Percentiles rank a stretch among this genome's conserved stretches.
Evolutionary conservation across 2,113 vertebrate genomes (phyloP).

Genomic region (Oncorhynchus kisutch): DNA sequence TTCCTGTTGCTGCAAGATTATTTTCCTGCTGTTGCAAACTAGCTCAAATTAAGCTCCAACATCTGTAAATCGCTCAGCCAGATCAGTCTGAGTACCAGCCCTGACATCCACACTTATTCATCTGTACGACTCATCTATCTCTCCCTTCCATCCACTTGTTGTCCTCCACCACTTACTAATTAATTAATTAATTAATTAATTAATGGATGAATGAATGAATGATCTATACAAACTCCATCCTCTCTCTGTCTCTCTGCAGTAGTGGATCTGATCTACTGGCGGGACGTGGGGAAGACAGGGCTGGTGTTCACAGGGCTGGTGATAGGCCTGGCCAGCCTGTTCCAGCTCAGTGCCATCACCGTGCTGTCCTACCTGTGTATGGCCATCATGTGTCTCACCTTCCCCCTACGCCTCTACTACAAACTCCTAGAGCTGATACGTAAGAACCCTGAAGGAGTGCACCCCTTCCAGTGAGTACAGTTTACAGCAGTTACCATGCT

Average conservation of each 20-base stretch:
- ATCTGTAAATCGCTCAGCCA: neutral
- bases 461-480: slow-evolving; percentile 83
- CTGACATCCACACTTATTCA: too few relatives aligned
- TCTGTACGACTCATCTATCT: too few relatives aligned
- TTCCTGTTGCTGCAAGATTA: too few relatives aligned
- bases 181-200: too few relatives aligned
- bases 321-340: slow-evolving; percentile 80
- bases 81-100: neutral
- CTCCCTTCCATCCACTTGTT: too few relatives aligned
- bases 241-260: slow-evolving; percentile 51
- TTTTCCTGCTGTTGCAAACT: neutral
- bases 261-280: slow-evolving; percentile 86
- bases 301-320: slow-evolving; percentile 81
- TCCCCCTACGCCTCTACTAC: slow-evolving; percentile 80
- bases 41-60: neutral
- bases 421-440: slow-evolving; percentile 76
- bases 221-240: too few relatives aligned
- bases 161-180: too few relatives aligned
- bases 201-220: too few relatives aligned
- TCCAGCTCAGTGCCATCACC: slow-evolving; percentile 83
- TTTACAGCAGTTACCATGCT: neutral
- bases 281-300: slow-evolving; percentile 72
- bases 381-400: slow-evolving; percentile 76
- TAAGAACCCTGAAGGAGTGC: slow-evolving; percentile 69
- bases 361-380: slow-evolving; percentile 79